A percentile compares a stretch with the other conserved stretches of the same genome.
These are phyloP conservation scores for Aythya baeri DNA, from an alignment of 2,113 vertebrate genomes.

Conservation along the genomic window DNA sequence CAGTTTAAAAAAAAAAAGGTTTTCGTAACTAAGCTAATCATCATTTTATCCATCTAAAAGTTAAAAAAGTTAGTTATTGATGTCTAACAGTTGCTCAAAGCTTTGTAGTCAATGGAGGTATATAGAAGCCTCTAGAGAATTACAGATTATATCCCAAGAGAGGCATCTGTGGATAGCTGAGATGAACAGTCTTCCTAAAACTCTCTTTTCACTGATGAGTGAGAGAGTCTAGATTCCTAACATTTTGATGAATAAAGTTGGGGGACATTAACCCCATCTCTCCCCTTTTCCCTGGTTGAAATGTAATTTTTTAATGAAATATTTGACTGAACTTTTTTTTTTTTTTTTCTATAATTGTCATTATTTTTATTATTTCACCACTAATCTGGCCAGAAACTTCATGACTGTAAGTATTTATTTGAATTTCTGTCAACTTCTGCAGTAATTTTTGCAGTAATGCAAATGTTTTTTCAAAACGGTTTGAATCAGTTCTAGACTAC, in stretches of 20 bases:
- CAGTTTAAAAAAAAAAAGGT: neutral
- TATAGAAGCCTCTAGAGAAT: neutral
- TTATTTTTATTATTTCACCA: neutral
- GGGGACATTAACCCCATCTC: neutral
- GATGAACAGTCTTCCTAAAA: neutral
- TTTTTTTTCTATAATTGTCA: neutral
- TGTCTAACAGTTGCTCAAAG: conserved; percentile 38
- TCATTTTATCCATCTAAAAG: conserved; percentile 45
- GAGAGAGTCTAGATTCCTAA: neutral
- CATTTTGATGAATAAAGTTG: neutral
- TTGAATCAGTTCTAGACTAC: neutral
- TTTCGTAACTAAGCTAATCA: conserved; percentile 23
- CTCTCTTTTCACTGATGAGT: neutral
- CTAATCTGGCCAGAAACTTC: neutral
- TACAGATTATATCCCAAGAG: neutral
- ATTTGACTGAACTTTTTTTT: neutral
- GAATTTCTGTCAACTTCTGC: neutral
- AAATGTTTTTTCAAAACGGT: neutral
- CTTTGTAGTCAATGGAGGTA: conserved; percentile 12
- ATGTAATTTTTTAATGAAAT: neutral
- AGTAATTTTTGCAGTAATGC: neutral
- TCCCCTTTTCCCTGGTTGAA: neutral
- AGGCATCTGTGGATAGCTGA: neutral
- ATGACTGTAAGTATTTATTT: neutral
- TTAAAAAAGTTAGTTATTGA: conserved; percentile 46